A percentile compares a stretch with the other conserved stretches of the same genome.
Conservation (phyloP, 2,797 vertebrate genomes). For the Sebastes variabilis region DNA sequence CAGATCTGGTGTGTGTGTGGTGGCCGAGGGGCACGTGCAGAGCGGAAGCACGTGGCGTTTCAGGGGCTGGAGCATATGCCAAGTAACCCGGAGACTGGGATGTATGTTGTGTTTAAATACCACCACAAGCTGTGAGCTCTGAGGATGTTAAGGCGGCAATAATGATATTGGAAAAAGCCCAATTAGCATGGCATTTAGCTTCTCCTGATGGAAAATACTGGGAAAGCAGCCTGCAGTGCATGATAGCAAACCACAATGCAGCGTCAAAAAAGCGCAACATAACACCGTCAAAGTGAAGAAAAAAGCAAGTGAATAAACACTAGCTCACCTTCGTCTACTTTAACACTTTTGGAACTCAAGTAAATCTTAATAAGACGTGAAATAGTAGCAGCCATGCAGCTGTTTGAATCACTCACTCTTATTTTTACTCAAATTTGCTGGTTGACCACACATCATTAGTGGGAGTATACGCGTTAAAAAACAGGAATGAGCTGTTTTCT, state of each 20-base stretch:
- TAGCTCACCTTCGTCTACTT: neutral
- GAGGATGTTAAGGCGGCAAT: slow-evolving; percentile 2
- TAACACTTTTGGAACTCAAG: neutral
- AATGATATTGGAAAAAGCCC: neutral
- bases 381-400: neutral
- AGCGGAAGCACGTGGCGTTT: slow-evolving; percentile 11
- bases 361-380: neutral
- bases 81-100: neutral
- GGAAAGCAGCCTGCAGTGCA: neutral
- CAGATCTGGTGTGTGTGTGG: neutral
- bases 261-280: neutral
- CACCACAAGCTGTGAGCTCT: slow-evolving; percentile 48
- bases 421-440: slow-evolving; percentile 13
- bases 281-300: neutral
- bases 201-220: neutral
- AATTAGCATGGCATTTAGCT: slow-evolving; percentile 37
- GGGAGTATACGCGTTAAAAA: slow-evolving; percentile 25
- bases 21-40: neutral
- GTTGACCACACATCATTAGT: slow-evolving; percentile 35
- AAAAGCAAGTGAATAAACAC: neutral
- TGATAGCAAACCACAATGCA: neutral
- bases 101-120: slow-evolving; percentile 39
- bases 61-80: neutral
- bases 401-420: slow-evolving; percentile 4
- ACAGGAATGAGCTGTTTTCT: slow-evolving; percentile 17